A percentile compares a stretch with the other conserved stretches of the same genome.
phyloP scores from a whole-genome alignment of 2,888 invertebrate species.

The Lithosia quadra region DNA sequence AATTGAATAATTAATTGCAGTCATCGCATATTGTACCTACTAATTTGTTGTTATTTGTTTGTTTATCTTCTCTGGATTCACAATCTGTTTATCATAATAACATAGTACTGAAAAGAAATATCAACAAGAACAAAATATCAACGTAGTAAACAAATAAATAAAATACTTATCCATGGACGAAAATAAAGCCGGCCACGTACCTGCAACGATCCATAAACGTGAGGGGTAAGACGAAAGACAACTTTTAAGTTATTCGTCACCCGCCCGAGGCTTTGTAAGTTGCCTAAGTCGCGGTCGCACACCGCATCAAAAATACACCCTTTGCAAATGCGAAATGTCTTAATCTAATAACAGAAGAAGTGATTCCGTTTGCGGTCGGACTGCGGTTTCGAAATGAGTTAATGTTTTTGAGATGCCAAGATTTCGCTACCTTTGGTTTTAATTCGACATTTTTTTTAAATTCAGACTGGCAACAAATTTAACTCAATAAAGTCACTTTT shows the following conservation, averaged over 20 bases:
- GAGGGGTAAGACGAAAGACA: constrained; percentile 53
- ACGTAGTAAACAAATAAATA: constrained; percentile 5
- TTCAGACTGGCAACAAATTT: neutral
- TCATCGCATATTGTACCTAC: no score
- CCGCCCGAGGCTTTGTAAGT: constrained; percentile 56
- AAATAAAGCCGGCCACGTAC: constrained; percentile 60
- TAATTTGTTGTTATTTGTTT: no score
- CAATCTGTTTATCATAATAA: no score
- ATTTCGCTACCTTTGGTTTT: constrained; percentile 29
- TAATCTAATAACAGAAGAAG: constrained; percentile 53
- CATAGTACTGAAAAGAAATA: neutral
- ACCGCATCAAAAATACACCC: constrained; percentile 67
- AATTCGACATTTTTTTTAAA: neutral
- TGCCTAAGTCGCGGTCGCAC: constrained; percentile 62
- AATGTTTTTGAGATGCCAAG: constrained; percentile 38
- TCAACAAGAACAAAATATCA: neutral
- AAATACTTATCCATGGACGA: constrained; percentile 48
- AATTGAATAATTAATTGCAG: no score
- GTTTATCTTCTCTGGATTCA: no score
- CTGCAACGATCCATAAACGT: constrained; percentile 50
- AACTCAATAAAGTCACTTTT: neutral
- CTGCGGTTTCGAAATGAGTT: constrained; percentile 49
- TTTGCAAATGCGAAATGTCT: constrained; percentile 49
- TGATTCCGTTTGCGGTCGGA: constrained; percentile 50
- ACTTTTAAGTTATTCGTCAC: constrained; percentile 68